Evolutionary conservation across 2,888 invertebrate genomes (phyloP).

Genomic region (Tanypteryx hageni): DNA sequence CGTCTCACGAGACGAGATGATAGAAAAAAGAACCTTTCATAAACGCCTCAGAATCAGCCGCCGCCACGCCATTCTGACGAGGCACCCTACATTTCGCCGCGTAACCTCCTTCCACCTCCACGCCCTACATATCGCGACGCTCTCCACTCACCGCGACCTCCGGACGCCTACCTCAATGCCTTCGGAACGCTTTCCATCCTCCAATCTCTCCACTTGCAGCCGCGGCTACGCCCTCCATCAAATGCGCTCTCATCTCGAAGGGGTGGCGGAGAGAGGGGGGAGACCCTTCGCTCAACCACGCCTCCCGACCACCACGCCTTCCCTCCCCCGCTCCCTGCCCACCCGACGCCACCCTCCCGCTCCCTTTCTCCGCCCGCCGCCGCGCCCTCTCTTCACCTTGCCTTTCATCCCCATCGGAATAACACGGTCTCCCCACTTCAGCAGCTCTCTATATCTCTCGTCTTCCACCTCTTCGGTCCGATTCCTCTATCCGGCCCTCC

Average conservation of each 20-base stretch:
- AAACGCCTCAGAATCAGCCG: background rate
- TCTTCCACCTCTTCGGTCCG: too few relatives aligned
- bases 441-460: too few relatives aligned
- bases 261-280: too few relatives aligned
- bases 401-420: background rate
- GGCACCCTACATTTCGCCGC: constrained; percentile 11
- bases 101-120: constrained; percentile 30
- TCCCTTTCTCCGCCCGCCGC: background rate
- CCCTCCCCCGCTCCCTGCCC: background rate
- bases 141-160: background rate
- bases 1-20: background rate
- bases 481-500: too few relatives aligned
- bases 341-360: background rate
- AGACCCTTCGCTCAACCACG: constrained; percentile 1
- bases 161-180: constrained; percentile 21
- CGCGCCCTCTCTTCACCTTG: background rate
- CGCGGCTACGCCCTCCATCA: constrained; percentile 18
- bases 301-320: constrained; percentile 25
- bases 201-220: constrained; percentile 22
- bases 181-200: constrained; percentile 13
- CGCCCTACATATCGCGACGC: background rate
- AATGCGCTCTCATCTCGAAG: background rate
- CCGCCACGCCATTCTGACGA: background rate
- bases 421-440: too few relatives aligned
- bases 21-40: background rate